Conservation (phyloP, 30 jellyfish, hydroid and myxozoan species). For the Nemopilema nomurai region DNA sequence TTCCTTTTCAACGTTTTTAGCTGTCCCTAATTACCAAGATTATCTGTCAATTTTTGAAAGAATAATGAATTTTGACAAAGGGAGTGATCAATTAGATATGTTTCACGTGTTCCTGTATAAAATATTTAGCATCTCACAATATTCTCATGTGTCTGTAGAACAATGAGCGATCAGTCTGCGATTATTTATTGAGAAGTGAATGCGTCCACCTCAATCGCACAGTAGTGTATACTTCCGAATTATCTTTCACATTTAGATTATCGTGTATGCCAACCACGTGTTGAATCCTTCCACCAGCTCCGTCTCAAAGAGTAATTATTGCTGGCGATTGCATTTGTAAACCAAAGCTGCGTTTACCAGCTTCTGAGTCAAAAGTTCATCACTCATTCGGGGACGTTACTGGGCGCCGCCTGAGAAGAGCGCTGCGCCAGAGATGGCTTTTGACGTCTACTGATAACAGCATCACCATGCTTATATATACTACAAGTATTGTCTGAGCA, state of each 20-base stretch:
- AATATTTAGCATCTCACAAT: constrained; percentile 19
- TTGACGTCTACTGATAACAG: too few relatives aligned
- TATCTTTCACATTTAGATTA: neutral
- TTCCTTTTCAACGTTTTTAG: too few relatives aligned
- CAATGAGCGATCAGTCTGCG: constrained; percentile 42
- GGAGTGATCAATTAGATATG: neutral
- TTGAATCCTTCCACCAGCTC: constrained; percentile 25
- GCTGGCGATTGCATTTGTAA: neutral
- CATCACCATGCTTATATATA: too few relatives aligned
- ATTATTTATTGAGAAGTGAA: constrained; percentile 47
- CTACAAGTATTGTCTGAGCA: too few relatives aligned
- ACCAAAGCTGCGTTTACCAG: neutral
- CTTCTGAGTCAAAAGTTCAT: neutral
- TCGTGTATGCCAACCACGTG: neutral
- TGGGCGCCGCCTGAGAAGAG: too few relatives aligned
- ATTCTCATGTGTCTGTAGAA: constrained; percentile 46
- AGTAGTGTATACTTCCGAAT: constrained; percentile 9
- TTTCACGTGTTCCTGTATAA: constrained; percentile 19
- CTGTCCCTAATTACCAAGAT: too few relatives aligned
- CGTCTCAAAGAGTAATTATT: neutral
- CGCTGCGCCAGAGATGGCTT: too few relatives aligned
- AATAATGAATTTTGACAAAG: neutral
- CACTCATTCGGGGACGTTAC: too few relatives aligned
- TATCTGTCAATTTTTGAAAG: neutral
- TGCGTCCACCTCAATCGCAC: constrained; percentile 48